Conservation (phyloP, 2,888 invertebrate species). For the Hylaea fasciaria region DNA sequence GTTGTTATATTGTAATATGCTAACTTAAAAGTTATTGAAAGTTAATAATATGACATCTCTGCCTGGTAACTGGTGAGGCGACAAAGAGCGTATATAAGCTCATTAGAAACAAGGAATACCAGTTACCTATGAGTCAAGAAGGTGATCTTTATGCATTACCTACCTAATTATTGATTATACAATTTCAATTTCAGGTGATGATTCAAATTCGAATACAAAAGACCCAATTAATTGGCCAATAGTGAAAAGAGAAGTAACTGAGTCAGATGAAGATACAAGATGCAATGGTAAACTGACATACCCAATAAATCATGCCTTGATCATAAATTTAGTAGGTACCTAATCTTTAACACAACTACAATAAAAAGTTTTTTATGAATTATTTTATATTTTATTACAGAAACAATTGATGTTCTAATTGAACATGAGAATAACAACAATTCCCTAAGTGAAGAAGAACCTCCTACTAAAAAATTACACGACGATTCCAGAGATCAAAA, state of each 20-base stretch:
- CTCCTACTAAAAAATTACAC: slow-evolving; percentile 11
- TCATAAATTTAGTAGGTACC: neutral
- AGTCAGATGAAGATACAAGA: slow-evolving; percentile 13
- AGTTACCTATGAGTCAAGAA: no score
- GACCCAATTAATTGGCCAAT: slow-evolving; percentile 1
- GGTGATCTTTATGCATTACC: no score
- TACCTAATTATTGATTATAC: no score
- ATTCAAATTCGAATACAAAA: slow-evolving; percentile 8
- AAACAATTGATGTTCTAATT: neutral
- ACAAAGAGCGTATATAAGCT: no score
- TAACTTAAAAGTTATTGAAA: no score
- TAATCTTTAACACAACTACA: no score
- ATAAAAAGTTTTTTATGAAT: no score
- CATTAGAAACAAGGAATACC: no score
- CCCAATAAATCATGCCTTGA: neutral
- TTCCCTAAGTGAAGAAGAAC: slow-evolving; percentile 3
- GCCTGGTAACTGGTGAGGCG: no score
- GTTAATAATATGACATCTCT: no score
- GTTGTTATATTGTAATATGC: no score
- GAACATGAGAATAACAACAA: neutral
- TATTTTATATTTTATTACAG: neutral
- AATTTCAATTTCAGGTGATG: neutral
- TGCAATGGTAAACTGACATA: slow-evolving; percentile 3
- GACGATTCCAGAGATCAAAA: slow-evolving; percentile 9
- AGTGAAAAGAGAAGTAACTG: slow-evolving; percentile 8